A percentile compares a stretch with the other conserved stretches of the same genome.
phyloP scores from a whole-genome alignment of 2,888 invertebrate species.

The Scotopteryx bipunctaria region DNA sequence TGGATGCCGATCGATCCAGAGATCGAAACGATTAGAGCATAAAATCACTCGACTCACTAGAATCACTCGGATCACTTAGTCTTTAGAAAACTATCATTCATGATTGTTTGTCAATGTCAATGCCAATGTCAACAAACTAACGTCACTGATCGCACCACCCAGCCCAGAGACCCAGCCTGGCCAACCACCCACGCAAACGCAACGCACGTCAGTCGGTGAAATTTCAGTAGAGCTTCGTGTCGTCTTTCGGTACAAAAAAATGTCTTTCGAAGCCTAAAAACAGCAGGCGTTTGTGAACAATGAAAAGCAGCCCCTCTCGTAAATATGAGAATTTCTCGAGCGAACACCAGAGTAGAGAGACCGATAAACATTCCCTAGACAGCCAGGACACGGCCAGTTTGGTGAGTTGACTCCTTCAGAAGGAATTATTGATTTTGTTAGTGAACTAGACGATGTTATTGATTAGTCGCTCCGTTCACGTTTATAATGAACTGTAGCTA shows the following conservation, averaged over 20 bases:
- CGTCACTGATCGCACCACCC: too few relatives aligned
- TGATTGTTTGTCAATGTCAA: not conserved
- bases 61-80: too few relatives aligned
- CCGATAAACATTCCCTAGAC: conserved; percentile 78
- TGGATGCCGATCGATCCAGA: too few relatives aligned
- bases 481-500: conserved; percentile 18
- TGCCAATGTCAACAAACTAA: not conserved
- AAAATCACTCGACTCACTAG: too few relatives aligned
- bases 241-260: conserved; percentile 64
- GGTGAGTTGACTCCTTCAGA: conserved; percentile 63
- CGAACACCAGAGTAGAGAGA: conserved; percentile 75
- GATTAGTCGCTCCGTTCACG: conserved; percentile 56
- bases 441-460: conserved; percentile 57
- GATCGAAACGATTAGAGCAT: too few relatives aligned
- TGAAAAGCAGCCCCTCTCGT: conserved; percentile 80
- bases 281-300: conserved; percentile 67
- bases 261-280: conserved; percentile 72
- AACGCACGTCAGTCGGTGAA: conserved; percentile 47
- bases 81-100: not conserved
- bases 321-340: conserved; percentile 79
- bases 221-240: conserved; percentile 60
- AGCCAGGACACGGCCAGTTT: conserved; percentile 81
- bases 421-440: conserved; percentile 41
- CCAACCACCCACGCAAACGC: not conserved
- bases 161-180: too few relatives aligned